A percentile compares a stretch with the other conserved stretches of the same genome.
Evolutionary conservation across 2,113 vertebrate species (phyloP).

Genomic region (Ceyx melanurus): DNA sequence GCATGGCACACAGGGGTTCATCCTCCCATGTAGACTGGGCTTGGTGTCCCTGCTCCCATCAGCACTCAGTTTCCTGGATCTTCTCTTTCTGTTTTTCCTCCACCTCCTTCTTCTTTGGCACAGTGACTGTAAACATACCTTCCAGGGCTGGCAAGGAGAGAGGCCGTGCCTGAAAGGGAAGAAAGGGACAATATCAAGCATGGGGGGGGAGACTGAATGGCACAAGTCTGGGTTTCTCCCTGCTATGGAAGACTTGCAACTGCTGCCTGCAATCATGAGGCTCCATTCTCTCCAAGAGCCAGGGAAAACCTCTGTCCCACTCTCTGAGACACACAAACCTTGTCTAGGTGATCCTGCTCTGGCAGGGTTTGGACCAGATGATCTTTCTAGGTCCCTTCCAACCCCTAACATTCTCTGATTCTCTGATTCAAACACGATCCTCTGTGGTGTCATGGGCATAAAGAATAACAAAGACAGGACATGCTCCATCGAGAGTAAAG

Average conservation of each 20-base stretch:
- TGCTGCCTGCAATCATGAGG: neutral
- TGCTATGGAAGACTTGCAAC: neutral
- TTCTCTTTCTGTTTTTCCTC: conserved; percentile 28
- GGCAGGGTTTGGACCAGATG: no score
- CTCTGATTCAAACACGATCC: no score
- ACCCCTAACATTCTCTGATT: no score
- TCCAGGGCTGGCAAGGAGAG: conserved; percentile 44
- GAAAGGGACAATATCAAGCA: neutral
- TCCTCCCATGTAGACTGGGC: neutral
- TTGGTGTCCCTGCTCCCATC: neutral
- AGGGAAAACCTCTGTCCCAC: neutral
- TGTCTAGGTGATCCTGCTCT: no score
- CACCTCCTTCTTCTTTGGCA: neutral
- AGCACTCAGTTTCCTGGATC: conserved; percentile 17
- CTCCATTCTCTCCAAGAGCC: neutral
- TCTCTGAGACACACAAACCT: neutral
- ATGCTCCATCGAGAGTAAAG: neutral
- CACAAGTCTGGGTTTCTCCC: neutral
- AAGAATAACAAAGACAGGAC: neutral
- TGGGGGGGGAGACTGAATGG: neutral
- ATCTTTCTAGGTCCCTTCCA: no score
- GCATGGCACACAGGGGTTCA: neutral
- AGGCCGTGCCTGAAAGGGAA: neutral
- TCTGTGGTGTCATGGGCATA: neutral
- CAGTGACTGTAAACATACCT: neutral